Evolutionary conservation across 2,888 invertebrate species (phyloP), one percentile per base, ranked within the genome.

Genomic region (Protodeltote pygarga): DNA sequence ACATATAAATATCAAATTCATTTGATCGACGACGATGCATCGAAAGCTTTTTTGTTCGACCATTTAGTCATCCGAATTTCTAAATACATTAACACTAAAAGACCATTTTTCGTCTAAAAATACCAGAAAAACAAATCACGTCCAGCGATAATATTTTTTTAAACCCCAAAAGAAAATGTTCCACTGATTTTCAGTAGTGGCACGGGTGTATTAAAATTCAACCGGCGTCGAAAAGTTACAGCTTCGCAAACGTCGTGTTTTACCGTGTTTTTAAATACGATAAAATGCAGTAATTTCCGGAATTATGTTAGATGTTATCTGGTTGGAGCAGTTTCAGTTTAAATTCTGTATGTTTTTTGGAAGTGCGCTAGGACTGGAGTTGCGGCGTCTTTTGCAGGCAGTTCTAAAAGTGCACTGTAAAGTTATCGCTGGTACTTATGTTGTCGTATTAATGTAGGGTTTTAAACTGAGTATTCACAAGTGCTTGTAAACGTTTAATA

Each of bases 221-320:
- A 25, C 9, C 47, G 33, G 46, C 67, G 55, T 60, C 25, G 35
- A 23, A 63, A 65, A 66, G 64, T 63, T 65, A 52, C 49, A 31
- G 47, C 34, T 32, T 49, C 50, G 45, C 59, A 39, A 66, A 60
- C 52, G 64, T 66, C 64, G 64, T 63, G 52, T 59, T 63, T 63
- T 47, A 60, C 45, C 59, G 46, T 32, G 67, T 63, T 66, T 67
- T 65, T 48, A 54, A 64, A 52, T 64, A 64, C 53, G 65, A 64
- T 67, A 65, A 67, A 64, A 64, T 53, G 46, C 48, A 25, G 47
- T 63, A 67, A 64, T 67, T 60, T 65, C 64, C 47, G 45, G 50
- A 42, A 37, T 57, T 53, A 60, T 38, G 38, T 60, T 58, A 53
- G 54, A 60, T 53, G 5, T 23, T 60, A 58, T 58, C 61, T 59